phyloP scores from a whole-genome alignment of 2,888 invertebrate species.

The Eueremaeus valkanovi region DNA sequence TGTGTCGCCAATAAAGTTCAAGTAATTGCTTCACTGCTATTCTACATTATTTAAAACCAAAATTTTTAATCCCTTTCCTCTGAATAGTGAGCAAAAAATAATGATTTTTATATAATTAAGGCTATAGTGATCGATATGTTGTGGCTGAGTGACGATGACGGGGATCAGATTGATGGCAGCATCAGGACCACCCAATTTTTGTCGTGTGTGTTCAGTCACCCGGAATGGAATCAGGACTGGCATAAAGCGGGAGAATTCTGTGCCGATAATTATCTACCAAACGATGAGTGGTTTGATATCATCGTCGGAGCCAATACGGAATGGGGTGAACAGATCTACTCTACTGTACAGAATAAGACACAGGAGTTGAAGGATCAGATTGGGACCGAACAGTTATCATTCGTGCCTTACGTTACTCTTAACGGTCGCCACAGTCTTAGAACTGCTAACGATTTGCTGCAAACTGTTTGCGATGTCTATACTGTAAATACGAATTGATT shows the following conservation, averaged over 20 bases:
- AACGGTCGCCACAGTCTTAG: background rate
- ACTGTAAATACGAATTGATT: background rate
- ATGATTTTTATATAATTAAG: no score
- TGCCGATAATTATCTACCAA: background rate
- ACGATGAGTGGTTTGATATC: conserved; percentile 32
- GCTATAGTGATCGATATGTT: conserved; percentile 32
- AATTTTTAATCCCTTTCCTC: no score
- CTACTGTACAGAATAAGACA: conserved; percentile 19
- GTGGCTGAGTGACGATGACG: conserved; percentile 3
- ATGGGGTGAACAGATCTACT: background rate
- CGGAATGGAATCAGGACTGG: conserved; percentile 22
- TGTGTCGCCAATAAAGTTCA: conserved; percentile 38
- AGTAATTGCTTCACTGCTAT: background rate
- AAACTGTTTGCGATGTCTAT: conserved; percentile 36
- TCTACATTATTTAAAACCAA: background rate
- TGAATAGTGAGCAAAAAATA: no score
- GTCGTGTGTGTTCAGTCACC: conserved; percentile 32
- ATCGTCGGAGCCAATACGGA: background rate
- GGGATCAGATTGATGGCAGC: conserved; percentile 35
- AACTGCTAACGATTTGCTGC: conserved; percentile 33
- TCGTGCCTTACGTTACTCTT: conserved; percentile 36
- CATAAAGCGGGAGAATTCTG: conserved; percentile 3
- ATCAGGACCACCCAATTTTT: conserved; percentile 32
- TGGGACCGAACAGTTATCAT: background rate
- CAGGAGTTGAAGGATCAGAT: conserved; percentile 10